Percentiles rank a stretch among this genome's conserved stretches.
Conservation (phyloP, 1,140 invertebrate species). For the Zaprionus lachaisei region DNA sequence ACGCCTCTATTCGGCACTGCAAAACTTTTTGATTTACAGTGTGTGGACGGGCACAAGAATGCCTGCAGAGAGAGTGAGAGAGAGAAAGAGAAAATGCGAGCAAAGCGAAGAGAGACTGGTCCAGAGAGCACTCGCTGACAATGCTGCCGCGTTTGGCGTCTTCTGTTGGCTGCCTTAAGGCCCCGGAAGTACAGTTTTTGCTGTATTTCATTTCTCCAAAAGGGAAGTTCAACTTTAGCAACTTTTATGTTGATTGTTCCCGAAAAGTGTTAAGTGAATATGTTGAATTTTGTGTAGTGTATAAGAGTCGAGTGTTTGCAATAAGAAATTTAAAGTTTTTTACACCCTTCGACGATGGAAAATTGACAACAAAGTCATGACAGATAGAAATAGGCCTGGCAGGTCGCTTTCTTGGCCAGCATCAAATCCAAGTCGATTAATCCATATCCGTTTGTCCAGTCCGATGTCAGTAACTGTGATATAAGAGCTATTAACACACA, state of each 20-base stretch:
- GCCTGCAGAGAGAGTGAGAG: neutral
- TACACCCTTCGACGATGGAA: too few species aligned
- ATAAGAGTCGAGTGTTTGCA: neutral
- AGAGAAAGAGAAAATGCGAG: neutral
- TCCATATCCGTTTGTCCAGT: too few species aligned
- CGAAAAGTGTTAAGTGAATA: neutral
- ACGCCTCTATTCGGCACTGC: constrained; percentile 68
- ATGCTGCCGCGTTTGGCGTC: constrained; percentile 21
- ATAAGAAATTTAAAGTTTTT: neutral
- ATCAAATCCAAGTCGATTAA: too few species aligned
- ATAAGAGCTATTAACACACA: too few species aligned
- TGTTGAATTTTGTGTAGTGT: constrained; percentile 5
- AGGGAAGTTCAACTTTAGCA: constrained; percentile 33
- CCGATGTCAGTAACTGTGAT: too few species aligned
- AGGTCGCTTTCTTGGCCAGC: too few species aligned
- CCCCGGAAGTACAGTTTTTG: constrained; percentile 61
- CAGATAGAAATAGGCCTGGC: too few species aligned
- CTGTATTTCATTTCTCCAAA: constrained; percentile 41
- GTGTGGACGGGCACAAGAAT: constrained; percentile 20
- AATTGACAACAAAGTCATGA: neutral
- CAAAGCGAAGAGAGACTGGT: neutral
- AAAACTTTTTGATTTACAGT: constrained; percentile 77
- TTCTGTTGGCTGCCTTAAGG: constrained; percentile 53
- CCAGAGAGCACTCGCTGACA: neutral
- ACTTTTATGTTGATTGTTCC: constrained; percentile 34